Percentiles rank a stretch among this genome's conserved stretches.
These are phyloP conservation scores for Cephus pulcher DNA, from an alignment of 2,888 invertebrate species.

Conservation along the genomic window DNA sequence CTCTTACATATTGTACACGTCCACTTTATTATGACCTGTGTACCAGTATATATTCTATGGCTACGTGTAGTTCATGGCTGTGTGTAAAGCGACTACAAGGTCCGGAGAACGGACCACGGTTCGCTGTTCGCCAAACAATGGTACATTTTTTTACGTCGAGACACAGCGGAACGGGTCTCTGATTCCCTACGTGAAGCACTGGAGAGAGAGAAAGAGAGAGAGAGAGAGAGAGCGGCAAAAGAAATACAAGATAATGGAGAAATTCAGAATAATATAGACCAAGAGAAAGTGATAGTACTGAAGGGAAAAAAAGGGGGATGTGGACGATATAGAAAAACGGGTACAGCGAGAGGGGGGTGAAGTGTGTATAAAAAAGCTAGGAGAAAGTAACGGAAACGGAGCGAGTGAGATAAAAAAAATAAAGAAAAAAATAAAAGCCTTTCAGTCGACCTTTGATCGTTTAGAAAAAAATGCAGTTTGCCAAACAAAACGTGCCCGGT, in stretches of 20 bases:
- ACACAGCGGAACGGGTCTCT: background rate
- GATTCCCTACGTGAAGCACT: background rate
- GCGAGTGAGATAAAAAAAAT: constrained; percentile 19
- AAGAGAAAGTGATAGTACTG: background rate
- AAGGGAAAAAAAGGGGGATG: background rate
- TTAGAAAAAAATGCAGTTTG: constrained; percentile 48
- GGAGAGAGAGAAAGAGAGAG: constrained; percentile 2
- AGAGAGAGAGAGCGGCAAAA: background rate
- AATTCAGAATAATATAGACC: background rate
- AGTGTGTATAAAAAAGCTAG: constrained; percentile 19
- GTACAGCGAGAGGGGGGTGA: background rate
- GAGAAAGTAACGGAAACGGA: constrained; percentile 16
- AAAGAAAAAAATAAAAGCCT: constrained; percentile 21
- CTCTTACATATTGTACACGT: too few species aligned
- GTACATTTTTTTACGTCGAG: background rate
- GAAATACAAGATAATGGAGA: background rate
- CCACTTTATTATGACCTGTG: too few species aligned
- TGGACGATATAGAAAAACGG: background rate
- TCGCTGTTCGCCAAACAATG: constrained; percentile 1
- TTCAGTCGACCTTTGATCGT: constrained; percentile 41
- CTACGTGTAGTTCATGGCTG: too few species aligned
- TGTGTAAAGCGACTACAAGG: background rate
- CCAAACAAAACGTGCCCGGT: constrained; percentile 39
- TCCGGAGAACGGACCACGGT: background rate
- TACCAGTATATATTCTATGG: too few species aligned